phyloP scores from a whole-genome alignment of 2,888 invertebrate species.

The Acleris literana region DNA sequence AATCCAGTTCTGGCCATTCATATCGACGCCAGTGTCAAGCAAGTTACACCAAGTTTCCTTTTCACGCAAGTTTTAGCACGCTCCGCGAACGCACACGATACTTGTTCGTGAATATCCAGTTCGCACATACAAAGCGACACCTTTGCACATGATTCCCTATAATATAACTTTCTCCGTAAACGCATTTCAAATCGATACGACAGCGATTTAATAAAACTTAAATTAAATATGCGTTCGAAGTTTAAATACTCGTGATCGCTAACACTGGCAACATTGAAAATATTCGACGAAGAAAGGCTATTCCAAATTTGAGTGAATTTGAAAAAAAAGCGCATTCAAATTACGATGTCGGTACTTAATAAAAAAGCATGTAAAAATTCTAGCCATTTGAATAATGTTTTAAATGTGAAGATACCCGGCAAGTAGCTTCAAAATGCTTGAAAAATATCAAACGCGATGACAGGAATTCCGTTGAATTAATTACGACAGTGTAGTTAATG shows the following conservation, averaged over 20 bases:
- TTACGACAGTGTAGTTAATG: slow-evolving; percentile 12
- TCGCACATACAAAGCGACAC: slow-evolving; percentile 42
- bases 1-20: neutral
- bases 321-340: neutral
- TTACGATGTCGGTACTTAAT: too few relatives aligned
- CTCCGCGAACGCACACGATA: slow-evolving; percentile 35
- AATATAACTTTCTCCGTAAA: slow-evolving; percentile 60
- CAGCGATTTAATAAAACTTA: slow-evolving; percentile 36
- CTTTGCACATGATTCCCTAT: slow-evolving; percentile 43
- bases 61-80: slow-evolving; percentile 19
- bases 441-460: too few relatives aligned
- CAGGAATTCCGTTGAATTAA: slow-evolving; percentile 6
- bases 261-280: slow-evolving; percentile 9
- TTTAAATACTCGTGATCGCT: slow-evolving; percentile 7
- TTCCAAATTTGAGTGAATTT: neutral
- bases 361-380: neutral
- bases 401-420: neutral
- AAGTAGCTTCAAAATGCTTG: neutral
- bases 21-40: slow-evolving; percentile 1
- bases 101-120: slow-evolving; percentile 42
- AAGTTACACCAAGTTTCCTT: slow-evolving; percentile 18
- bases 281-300: neutral
- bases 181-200: slow-evolving; percentile 52
- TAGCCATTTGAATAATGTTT: too few relatives aligned
- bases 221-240: slow-evolving; percentile 4